A percentile compares a stretch with the other conserved stretches of the same genome.
phyloP scores from a whole-genome alignment of 2,888 invertebrate species.

The Vanessa cardui region DNA sequence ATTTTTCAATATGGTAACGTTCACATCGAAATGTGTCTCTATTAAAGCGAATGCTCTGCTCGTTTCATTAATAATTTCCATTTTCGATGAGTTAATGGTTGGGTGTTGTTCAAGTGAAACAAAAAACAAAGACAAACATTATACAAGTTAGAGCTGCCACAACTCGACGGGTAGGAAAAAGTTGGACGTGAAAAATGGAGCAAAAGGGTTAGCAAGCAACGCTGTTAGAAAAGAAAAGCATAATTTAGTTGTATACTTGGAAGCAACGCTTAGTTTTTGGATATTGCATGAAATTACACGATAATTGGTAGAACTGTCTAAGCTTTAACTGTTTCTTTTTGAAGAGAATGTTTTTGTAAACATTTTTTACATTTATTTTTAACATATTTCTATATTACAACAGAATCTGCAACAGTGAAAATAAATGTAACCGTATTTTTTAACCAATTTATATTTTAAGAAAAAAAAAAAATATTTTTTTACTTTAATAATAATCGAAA shows the following conservation, averaged over 20 bases:
- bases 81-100: constrained; percentile 24
- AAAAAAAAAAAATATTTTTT: no score
- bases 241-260: constrained; percentile 19
- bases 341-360: no score
- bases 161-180: constrained; percentile 29
- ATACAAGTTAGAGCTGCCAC: constrained; percentile 27
- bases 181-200: constrained; percentile 25
- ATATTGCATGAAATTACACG: background rate
- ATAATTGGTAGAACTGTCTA: no score
- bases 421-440: no score
- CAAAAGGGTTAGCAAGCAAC: constrained; percentile 29
- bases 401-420: no score
- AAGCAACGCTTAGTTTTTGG: constrained; percentile 5
- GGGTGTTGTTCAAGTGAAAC: constrained; percentile 10
- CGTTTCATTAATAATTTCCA: constrained; percentile 17
- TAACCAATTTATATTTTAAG: no score
- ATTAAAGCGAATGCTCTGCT: background rate
- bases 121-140: constrained; percentile 29
- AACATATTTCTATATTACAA: no score
- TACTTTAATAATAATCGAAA: no score
- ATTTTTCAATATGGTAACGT: constrained; percentile 1
- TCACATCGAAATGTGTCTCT: no score
- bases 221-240: constrained; percentile 25
- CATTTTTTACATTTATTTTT: no score
- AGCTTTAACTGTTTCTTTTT: no score